These are phyloP conservation scores for Galaxias olidus DNA, from an alignment of 2,797 vertebrate species.

Conservation along the genomic window DNA sequence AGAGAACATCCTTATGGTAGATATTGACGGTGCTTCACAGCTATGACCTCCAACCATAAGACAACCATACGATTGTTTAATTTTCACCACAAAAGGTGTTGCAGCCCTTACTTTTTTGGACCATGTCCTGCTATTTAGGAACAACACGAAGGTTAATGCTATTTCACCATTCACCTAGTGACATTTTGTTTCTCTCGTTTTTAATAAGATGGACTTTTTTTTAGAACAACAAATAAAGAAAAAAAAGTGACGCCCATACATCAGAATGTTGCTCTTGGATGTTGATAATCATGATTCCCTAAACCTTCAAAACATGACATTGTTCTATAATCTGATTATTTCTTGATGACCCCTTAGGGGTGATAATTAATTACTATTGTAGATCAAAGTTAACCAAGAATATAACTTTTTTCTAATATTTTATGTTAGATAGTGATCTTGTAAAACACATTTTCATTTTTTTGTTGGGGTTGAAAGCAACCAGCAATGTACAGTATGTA, in stretches of 20 bases:
- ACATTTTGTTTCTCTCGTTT: constrained; percentile 73
- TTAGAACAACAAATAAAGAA: constrained; percentile 39
- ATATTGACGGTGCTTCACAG: constrained; percentile 96
- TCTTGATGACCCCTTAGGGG: constrained; percentile 70
- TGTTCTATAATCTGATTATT: constrained; percentile 78
- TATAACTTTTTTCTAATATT: constrained; percentile 85
- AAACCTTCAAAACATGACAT: constrained; percentile 77
- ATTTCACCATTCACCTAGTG: constrained; percentile 70
- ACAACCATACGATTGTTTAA: constrained; percentile 80
- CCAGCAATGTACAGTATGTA: constrained; percentile 87
- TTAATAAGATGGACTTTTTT: constrained; percentile 62
- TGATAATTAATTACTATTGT: constrained; percentile 77
- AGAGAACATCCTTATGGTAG: constrained; percentile 99
- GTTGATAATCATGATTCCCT: constrained; percentile 80
- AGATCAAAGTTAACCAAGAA: constrained; percentile 76
- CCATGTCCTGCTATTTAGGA: constrained; percentile 74
- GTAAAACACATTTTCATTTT: constrained; percentile 88
- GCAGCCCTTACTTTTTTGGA: constrained; percentile 63
- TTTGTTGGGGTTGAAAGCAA: constrained; percentile 85
- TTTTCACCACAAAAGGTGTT: constrained; percentile 43
- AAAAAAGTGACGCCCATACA: constrained; percentile 66
- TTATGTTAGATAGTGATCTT: constrained; percentile 89
- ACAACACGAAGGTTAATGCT: constrained; percentile 72
- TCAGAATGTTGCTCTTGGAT: constrained; percentile 80
- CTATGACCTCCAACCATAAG: constrained; percentile 84